Percentiles rank a stretch among this genome's conserved stretches.
Conservation (phyloP, 2,888 invertebrate genomes). For the Cantharis lateralis region DNA sequence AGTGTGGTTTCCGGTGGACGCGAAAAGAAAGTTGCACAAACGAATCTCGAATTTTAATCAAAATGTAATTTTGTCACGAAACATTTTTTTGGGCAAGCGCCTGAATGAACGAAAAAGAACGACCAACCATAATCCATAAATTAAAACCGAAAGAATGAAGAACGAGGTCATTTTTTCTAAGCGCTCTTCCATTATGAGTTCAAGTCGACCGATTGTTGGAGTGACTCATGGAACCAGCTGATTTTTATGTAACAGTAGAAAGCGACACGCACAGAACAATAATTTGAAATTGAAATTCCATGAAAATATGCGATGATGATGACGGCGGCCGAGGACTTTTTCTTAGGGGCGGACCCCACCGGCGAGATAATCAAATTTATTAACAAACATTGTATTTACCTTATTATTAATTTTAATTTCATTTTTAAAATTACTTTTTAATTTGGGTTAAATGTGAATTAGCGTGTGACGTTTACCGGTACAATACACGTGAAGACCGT, state of each 20-base stretch:
- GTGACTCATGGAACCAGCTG: constrained; percentile 4
- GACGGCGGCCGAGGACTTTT: neutral
- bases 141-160: neutral
- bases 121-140: neutral
- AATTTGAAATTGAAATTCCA: constrained; percentile 2
- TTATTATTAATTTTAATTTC: neutral
- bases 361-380: neutral
- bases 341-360: neutral
- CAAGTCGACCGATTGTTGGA: neutral
- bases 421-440: constrained; percentile 7
- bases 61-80: neutral
- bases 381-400: neutral
- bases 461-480: constrained; percentile 14
- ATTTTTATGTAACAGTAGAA: constrained; percentile 10
- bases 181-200: neutral
- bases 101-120: neutral
- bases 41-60: neutral
- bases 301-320: neutral
- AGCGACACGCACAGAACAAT: constrained; percentile 3
- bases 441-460: constrained; percentile 14
- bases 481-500: neutral
- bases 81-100: neutral
- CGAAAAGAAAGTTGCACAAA: neutral
- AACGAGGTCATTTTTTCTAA: neutral
- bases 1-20: neutral